A percentile compares a stretch with the other conserved stretches of the same genome.
These are phyloP conservation scores for Mythimna impura DNA, from an alignment of 2,888 invertebrate genomes.

Conservation along the genomic window DNA sequence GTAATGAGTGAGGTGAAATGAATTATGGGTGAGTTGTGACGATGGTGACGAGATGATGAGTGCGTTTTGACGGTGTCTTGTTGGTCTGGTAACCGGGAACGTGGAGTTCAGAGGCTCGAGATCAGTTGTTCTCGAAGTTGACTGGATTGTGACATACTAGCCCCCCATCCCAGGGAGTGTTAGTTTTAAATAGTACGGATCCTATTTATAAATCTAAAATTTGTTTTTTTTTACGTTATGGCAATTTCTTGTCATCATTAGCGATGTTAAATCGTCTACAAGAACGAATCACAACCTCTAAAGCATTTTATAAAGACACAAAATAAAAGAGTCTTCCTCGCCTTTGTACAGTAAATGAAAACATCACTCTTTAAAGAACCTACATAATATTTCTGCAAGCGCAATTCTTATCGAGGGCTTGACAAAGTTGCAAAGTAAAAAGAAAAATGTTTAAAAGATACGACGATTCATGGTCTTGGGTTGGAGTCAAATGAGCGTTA, in stretches of 20 bases:
- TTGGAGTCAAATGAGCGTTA: conserved; percentile 55
- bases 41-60: not conserved
- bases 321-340: conserved; percentile 20
- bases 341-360: conserved; percentile 13
- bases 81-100: not conserved
- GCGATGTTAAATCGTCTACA: not conserved
- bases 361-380: conserved; percentile 31
- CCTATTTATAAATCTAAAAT: no score
- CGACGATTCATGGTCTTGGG: conserved; percentile 48
- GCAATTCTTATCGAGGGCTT: conserved; percentile 53
- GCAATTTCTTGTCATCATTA: not conserved
- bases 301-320: conserved; percentile 19
- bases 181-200: no score
- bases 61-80: not conserved
- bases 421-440: conserved; percentile 57
- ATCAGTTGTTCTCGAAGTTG: no score
- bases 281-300: not conserved
- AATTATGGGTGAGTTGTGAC: conserved; percentile 13
- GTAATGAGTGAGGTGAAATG: conserved; percentile 36
- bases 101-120: not conserved
- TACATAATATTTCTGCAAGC: conserved; percentile 50
- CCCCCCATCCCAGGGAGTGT: no score
- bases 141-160: no score
- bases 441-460: conserved; percentile 53
- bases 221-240: no score